Evolutionary conservation across 2,113 vertebrate genomes (phyloP).

Genomic region (Alligator sinensis): DNA sequence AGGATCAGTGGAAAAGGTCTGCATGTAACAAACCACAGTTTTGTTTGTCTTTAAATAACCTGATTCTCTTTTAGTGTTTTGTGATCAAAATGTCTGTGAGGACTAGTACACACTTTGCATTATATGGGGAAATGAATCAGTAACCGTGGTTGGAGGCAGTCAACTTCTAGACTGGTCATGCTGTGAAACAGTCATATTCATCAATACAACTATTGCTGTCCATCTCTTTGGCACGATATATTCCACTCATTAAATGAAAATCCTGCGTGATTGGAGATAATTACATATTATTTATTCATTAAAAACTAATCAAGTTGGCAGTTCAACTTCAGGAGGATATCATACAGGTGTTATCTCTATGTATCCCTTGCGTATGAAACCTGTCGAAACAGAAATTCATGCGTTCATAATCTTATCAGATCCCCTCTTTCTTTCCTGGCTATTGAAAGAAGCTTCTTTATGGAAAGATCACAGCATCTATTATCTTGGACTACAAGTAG

Average conservation of each 20-base stretch:
- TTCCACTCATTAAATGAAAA: neutral
- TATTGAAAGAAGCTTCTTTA: neutral
- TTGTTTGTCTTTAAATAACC: neutral
- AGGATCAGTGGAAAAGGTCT: neutral
- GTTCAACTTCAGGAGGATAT: neutral
- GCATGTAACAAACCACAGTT: accelerated
- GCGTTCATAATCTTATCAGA: neutral
- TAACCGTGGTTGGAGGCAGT: neutral
- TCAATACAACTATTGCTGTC: neutral
- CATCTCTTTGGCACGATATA: neutral
- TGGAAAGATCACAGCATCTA: neutral
- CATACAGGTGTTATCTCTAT: neutral
- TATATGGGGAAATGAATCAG: neutral
- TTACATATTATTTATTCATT: neutral
- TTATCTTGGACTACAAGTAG: slow-evolving; percentile 3
- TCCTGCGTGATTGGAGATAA: neutral
- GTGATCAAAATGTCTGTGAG: neutral
- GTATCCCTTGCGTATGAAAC: neutral
- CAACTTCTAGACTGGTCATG: neutral
- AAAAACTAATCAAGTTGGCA: neutral
- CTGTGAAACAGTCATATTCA: neutral
- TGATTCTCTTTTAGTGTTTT: neutral
- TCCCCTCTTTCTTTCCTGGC: neutral
- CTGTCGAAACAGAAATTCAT: neutral
- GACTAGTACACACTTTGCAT: neutral